Evolutionary conservation across 2,113 vertebrate genomes (phyloP).

Genomic region (Petrocephalus microphthalmus): DNA sequence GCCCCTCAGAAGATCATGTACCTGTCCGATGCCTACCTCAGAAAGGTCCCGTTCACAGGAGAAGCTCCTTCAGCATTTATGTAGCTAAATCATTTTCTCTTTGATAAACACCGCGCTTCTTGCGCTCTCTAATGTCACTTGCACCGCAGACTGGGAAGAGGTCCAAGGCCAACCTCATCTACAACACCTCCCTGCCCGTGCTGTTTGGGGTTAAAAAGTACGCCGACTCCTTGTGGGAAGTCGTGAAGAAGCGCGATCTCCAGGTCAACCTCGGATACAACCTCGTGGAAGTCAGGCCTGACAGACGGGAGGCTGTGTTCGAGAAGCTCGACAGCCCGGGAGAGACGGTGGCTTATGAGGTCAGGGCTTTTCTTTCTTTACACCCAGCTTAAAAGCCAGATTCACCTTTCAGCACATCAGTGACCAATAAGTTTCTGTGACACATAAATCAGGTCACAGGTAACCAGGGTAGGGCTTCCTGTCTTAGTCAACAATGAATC

Average conservation of each 20-base stretch:
- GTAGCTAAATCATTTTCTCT: not conserved
- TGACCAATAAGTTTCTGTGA: not conserved
- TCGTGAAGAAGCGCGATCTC: constrained; percentile 71
- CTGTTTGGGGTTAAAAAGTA: constrained; percentile 93
- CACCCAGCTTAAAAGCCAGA: not conserved
- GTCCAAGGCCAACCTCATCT: constrained; percentile 79
- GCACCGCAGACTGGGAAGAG: constrained; percentile 73
- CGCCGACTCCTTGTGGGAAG: constrained; percentile 75
- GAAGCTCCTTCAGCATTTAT: not conserved
- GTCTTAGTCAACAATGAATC: not conserved
- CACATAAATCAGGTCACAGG: not conserved
- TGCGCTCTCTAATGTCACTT: constrained; percentile 25
- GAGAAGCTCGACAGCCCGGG: constrained; percentile 83
- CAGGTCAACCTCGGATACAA: constrained; percentile 77
- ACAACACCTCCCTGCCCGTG: constrained; percentile 83
- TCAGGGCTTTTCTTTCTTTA: constrained; percentile 43
- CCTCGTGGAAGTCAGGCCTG: constrained; percentile 81
- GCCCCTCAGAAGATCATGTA: constrained; percentile 99
- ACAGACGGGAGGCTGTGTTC: constrained; percentile 88
- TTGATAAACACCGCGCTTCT: not conserved
- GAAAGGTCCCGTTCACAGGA: constrained; percentile 66
- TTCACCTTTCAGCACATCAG: not conserved
- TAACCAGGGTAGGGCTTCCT: not conserved
- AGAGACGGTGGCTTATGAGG: constrained; percentile 74
- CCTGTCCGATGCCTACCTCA: constrained; percentile 77